Percentiles rank a stretch among this genome's conserved stretches.
phyloP scores from a whole-genome alignment of 2,888 invertebrate genomes.

The Copidosoma aretas region DNA sequence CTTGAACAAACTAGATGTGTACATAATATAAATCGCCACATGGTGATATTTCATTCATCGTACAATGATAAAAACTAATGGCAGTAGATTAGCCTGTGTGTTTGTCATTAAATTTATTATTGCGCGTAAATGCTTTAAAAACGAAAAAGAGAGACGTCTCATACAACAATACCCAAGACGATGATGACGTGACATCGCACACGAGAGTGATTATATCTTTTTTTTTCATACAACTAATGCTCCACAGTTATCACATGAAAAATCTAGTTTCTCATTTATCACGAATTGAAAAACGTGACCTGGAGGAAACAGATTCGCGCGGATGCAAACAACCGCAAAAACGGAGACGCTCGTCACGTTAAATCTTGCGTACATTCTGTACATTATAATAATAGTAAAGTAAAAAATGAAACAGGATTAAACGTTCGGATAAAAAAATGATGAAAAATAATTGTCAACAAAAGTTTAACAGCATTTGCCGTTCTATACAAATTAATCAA shows the following conservation, averaged over 20 bases:
- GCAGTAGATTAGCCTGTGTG: conserved; percentile 38
- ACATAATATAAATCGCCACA: conserved; percentile 8
- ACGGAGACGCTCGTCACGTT: conserved; percentile 16
- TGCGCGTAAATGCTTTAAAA: conserved; percentile 11
- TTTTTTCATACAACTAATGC: conserved; percentile 26
- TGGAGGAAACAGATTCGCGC: conserved; percentile 31
- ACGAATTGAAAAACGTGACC: conserved; percentile 37
- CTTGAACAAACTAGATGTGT: conserved; percentile 16
- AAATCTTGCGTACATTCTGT: conserved; percentile 31
- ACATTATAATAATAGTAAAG: conserved; percentile 36
- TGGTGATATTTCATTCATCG: conserved; percentile 18
- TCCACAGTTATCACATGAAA: conserved; percentile 37
- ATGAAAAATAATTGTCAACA: conserved; percentile 24
- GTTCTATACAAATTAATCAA: conserved; percentile 31
- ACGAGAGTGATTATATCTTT: conserved; percentile 17
- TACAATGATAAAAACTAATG: conserved; percentile 39
- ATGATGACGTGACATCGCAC: conserved; percentile 12
- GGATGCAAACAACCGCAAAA: conserved; percentile 28
- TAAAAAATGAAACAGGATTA: conserved; percentile 26
- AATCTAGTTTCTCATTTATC: conserved; percentile 38
- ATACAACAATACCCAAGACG: conserved; percentile 42
- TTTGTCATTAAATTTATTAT: conserved; percentile 14
- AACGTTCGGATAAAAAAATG: conserved; percentile 11
- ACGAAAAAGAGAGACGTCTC: conserved; percentile 24
- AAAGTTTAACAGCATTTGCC: conserved; percentile 11